phyloP scores from a whole-genome alignment of 2,113 vertebrate genomes.

The Argyrosomus japonicus region DNA sequence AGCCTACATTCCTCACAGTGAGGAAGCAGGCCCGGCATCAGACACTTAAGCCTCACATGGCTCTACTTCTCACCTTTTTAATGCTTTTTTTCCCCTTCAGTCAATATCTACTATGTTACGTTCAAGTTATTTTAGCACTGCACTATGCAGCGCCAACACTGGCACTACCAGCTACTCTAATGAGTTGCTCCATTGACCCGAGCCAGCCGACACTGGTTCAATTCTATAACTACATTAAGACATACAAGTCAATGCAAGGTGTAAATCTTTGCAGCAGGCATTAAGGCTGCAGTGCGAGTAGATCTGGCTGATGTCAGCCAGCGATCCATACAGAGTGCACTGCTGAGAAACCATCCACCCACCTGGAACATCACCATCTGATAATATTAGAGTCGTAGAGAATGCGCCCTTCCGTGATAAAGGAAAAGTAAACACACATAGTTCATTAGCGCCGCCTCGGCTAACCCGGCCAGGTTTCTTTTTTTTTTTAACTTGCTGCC shows the following conservation, averaged over 20 bases:
- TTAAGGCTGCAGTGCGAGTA: conserved; percentile 19
- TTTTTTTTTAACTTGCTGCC: neutral
- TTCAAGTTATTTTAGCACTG: neutral
- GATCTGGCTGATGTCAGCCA: conserved; percentile 1
- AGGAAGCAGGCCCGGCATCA: conserved; percentile 12
- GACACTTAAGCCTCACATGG: neutral
- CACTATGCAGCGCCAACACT: neutral
- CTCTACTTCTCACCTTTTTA: neutral
- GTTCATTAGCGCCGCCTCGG: neutral
- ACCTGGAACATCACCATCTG: neutral
- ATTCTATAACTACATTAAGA: neutral
- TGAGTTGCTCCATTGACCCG: neutral
- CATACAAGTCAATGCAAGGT: neutral
- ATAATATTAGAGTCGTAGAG: neutral
- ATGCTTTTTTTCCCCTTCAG: neutral
- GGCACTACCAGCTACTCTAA: neutral
- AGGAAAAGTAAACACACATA: neutral
- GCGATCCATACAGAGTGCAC: neutral
- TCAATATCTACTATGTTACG: neutral
- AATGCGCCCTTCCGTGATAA: neutral
- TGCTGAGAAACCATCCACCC: conserved; percentile 26
- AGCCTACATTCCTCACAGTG: conserved; percentile 44
- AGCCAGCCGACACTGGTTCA: neutral
- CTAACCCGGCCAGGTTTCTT: neutral
- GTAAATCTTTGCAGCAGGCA: neutral